Evolutionary conservation across 2,113 vertebrate species (phyloP), one percentile per base, ranked within the genome.

Genomic region (Scomber japonicus): DNA sequence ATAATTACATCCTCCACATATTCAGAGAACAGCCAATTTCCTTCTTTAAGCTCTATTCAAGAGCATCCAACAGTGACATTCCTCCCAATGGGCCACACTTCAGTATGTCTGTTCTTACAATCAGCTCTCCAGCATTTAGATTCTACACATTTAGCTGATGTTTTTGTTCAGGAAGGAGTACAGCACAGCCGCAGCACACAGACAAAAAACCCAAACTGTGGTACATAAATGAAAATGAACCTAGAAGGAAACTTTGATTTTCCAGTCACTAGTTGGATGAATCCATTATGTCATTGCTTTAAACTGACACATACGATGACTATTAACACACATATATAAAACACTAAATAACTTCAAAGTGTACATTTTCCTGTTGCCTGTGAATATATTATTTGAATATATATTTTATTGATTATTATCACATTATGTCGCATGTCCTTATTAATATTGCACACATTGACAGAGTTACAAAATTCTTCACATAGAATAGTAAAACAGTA

Each of bases 151-250:
- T 53, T 35, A 49, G 11, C 1, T 71, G 49, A 70, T 27, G 19
- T 55, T 67, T 68, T 67, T 12, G 40, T 24, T 30, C 14, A 13
- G 3, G 27, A 13, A 67, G 16, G 11, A 19, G 10, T 12, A 16
- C 44, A 24, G 59, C 51, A 31, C 13, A 21, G 21, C 35, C 21
- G n/a, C 40, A 14, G 17, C 2, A 14, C 21, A 6, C 24, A 27
- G 55, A 16, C 14, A 31, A 57, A 3, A 57, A 35, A 13, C 4
- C 24, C 1, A 1, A 15, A 15, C 15, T n/a, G 19, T 3, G 15
- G 21, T 10, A 0, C 21, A 49, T 61, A 45, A 75, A 78, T 62
- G 14, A 64, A 76, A 45, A 55, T 50, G 15, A 57, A n/a, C 30
- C 4, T n/a, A 79, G 44, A n/a, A 40, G 35, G 48, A 63, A 46